phyloP scores from a whole-genome alignment of 2,113 vertebrate genomes.

The Marmota monax region DNA sequence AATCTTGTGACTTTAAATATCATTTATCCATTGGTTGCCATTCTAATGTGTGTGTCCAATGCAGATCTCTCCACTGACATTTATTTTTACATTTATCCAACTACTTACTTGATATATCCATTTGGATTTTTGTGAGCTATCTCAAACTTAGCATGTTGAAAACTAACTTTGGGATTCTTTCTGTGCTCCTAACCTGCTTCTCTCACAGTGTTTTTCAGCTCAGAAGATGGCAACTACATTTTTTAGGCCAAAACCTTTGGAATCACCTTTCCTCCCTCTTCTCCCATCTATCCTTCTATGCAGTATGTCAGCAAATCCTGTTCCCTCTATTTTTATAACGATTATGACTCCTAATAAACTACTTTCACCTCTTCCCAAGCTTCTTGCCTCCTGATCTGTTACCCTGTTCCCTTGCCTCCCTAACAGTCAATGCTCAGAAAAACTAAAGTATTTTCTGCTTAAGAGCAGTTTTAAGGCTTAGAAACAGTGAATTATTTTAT shows the following conservation, averaged over 20 bases:
- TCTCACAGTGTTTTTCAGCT: neutral
- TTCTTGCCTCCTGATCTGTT: neutral
- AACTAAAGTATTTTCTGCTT: neutral
- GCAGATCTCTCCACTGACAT: neutral
- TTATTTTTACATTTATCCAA: neutral
- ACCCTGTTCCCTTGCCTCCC: neutral
- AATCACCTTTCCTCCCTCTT: neutral
- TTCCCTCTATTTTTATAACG: slow-evolving; percentile 10
- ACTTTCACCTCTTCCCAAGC: neutral
- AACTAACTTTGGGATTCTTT: neutral
- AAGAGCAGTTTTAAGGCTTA: neutral
- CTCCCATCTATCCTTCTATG: neutral
- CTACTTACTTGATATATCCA: neutral
- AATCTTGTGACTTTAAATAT: neutral
- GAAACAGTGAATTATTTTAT: slow-evolving; percentile 21
- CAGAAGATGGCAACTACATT: neutral
- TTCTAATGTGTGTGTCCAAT: neutral
- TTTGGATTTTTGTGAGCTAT: neutral
- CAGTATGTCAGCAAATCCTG: neutral
- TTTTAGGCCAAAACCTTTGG: neutral
- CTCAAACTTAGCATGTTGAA: neutral
- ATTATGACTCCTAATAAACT: neutral
- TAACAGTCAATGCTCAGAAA: neutral
- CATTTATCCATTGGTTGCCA: neutral
- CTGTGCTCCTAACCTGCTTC: neutral